Base-by-base conservation (phyloP, 2,113 vertebrate species). In the Columba livia region DNA sequence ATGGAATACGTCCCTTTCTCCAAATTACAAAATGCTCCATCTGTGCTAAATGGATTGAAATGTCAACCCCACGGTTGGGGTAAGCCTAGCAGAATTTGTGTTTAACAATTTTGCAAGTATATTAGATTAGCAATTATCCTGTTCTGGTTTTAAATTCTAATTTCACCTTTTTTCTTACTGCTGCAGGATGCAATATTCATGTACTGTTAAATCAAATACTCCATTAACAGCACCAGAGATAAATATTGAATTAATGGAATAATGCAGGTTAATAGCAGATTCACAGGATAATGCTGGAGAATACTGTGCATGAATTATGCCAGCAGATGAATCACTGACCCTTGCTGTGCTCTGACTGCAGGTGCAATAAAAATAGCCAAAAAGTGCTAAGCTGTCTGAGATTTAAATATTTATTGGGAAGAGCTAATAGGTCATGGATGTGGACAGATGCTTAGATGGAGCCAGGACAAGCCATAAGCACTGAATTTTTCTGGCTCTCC, bases 201-300 rank as follows among this genome's bases (percentile, higher is more conserved):
- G 88, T 88, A 25, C 85, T 88, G 74, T 70, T 90, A 88, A 93
- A 93, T 96, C 93, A 94, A 93, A 95, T 79, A 77, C 88, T 91
- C 85, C 88, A 85, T 97, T 94, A 94, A 56, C 64, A 66, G 89
- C 79, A 21, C 79, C 82, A 79, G 94, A 95, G 88, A 94, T 90
- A 96, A 97, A 96, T 96, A 95, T 47, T 95, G 93, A 90, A 96
- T 96, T 96, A 91, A 96, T 81, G 91, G 91, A 88, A 94, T 95
- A 93, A 85, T 86, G 74, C 79, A 80, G 85, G 91, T 94, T 96
- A 85, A 88, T 73, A 72, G 89, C 23, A 89, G 81, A 85, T 95
- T 93, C 82, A 56, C 34, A 38, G 71, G 91, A 88, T 89, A 79
- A 47, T 28, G 50, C 74, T 47, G 87, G 54, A 73, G 78, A 92